A percentile compares a stretch with the other conserved stretches of the same genome.
Evolutionary conservation across 2,113 vertebrate genomes (phyloP).

Genomic region (Syrrhaptes paradoxus): DNA sequence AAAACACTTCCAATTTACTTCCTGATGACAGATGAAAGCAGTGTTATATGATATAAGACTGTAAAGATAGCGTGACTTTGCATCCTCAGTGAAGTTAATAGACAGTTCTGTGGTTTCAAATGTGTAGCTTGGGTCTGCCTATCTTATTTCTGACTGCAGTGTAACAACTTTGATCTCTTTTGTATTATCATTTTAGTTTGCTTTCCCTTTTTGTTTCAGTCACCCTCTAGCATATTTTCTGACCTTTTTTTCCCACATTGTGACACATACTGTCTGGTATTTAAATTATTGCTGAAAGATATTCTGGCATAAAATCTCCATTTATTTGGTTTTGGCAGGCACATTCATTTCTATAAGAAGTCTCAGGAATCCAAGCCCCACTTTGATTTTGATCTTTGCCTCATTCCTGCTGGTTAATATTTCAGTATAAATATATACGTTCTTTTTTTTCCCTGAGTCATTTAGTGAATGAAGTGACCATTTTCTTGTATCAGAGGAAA

Average conservation of each 20-base stretch:
- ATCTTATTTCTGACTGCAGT: constrained; percentile 21
- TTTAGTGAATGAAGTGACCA: constrained; percentile 9
- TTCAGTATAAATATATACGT: background rate
- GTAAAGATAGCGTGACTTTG: background rate
- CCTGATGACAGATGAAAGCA: constrained; percentile 32
- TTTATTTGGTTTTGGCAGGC: constrained; percentile 2
- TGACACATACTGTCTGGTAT: background rate
- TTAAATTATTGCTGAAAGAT: constrained; percentile 17
- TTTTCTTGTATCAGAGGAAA: background rate
- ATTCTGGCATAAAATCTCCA: constrained; percentile 34
- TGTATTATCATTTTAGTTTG: constrained; percentile 28
- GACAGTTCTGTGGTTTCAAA: constrained; percentile 37
- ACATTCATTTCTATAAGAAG: background rate
- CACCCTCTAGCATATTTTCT: background rate
- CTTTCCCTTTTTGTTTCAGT: constrained; percentile 47
- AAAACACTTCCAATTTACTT: constrained; percentile 23
- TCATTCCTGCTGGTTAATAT: background rate
- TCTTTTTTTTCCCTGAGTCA: background rate
- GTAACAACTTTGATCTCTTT: constrained; percentile 35
- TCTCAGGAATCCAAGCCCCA: background rate
- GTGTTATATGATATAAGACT: background rate
- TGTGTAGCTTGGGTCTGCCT: background rate
- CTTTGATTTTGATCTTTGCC: background rate
- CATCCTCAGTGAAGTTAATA: background rate
- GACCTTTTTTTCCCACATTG: background rate